Percentiles rank a stretch among this genome's conserved stretches.
Conservation (phyloP, 2,888 invertebrate species). For the Eugnorisma glareosa region DNA sequence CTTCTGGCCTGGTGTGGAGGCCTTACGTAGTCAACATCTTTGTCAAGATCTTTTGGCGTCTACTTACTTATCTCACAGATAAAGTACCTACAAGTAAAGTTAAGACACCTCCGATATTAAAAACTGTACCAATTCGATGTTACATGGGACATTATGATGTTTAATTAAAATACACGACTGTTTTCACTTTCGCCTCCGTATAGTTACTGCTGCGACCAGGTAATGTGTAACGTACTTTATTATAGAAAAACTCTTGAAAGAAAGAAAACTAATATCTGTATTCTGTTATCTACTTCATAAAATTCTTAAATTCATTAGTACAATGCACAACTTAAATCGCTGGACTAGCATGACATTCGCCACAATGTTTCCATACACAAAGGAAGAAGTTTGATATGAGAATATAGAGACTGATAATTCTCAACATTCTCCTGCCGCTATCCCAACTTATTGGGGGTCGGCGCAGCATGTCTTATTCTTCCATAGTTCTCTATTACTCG, state of each 20-base stretch:
- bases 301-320: too few species aligned
- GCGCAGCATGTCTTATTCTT: too few species aligned
- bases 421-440: too few species aligned
- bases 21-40: neutral
- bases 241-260: neutral
- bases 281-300: neutral
- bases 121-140: slow-evolving; percentile 52
- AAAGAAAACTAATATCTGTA: neutral
- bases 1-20: too few species aligned
- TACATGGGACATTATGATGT: slow-evolving; percentile 69
- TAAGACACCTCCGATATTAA: slow-evolving; percentile 38
- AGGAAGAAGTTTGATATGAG: neutral
- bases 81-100: slow-evolving; percentile 32
- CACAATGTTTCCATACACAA: neutral
- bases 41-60: neutral
- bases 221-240: slow-evolving; percentile 18
- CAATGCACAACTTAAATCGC: too few species aligned
- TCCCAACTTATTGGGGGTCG: too few species aligned
- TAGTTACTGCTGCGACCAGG: slow-evolving; percentile 65
- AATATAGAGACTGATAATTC: too few species aligned
- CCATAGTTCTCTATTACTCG: too few species aligned
- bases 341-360: neutral
- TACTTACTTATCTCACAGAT: neutral
- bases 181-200: slow-evolving; percentile 74
- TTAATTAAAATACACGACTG: slow-evolving; percentile 60